Conservation (phyloP, 2,113 vertebrate species). For the Nipponia nippon region DNA sequence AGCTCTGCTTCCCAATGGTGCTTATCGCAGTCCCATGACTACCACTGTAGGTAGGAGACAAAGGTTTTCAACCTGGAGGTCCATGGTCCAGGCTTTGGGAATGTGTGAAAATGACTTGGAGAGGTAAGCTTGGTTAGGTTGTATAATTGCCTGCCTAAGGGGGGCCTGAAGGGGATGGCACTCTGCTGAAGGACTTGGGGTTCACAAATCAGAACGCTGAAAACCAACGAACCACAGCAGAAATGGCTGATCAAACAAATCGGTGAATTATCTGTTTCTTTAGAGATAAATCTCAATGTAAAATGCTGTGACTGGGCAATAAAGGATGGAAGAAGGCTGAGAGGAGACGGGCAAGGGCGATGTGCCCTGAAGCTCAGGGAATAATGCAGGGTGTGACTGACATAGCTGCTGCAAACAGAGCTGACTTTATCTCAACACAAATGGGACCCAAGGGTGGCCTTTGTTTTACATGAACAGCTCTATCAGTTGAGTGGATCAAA, state of each 20-base stretch:
- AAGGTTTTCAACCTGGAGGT: neutral
- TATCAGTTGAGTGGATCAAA: neutral
- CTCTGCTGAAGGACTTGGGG: neutral
- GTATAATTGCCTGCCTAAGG: neutral
- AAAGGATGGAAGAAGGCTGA: neutral
- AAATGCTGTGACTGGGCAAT: neutral
- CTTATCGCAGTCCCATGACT: neutral
- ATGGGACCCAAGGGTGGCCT: neutral
- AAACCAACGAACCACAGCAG: neutral
- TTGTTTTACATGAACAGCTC: neutral
- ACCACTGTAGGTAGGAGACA: neutral
- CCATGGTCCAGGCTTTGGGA: neutral
- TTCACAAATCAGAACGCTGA: neutral
- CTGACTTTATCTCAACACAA: neutral
- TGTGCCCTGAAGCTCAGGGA: neutral
- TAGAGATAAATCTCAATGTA: neutral
- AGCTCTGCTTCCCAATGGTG: neutral
- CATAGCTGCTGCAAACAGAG: neutral
- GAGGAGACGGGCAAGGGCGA: neutral
- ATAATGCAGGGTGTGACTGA: neutral
- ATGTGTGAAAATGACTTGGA: neutral
- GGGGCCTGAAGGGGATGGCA: fast-evolving
- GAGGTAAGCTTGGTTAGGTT: neutral
- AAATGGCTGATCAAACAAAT: neutral
- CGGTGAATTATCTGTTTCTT: neutral